phyloP scores from a whole-genome alignment of 1,140 invertebrate genomes.

The Cylas formicarius region DNA sequence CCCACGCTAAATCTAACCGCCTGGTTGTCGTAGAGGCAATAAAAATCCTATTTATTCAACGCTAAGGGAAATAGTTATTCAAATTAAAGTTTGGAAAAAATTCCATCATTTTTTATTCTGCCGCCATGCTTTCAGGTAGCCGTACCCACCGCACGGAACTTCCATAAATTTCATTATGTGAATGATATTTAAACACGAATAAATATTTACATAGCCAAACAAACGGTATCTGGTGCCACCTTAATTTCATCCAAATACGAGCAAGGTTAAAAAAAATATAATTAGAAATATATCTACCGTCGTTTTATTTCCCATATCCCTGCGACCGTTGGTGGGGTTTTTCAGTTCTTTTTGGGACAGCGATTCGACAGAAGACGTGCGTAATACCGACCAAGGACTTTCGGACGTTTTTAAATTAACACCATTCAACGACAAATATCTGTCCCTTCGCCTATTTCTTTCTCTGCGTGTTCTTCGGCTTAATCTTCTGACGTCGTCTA shows the following conservation, averaged over 20 bases:
- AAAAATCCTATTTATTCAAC: slow-evolving; percentile 5
- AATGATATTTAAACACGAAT: neutral
- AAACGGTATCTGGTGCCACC: neutral
- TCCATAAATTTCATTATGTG: neutral
- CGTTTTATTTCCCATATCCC: slow-evolving; percentile 12
- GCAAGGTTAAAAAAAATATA: slow-evolving; percentile 1
- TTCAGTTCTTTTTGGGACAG: slow-evolving; percentile 14
- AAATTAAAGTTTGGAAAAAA: slow-evolving; percentile 9
- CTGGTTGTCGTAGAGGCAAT: too few relatives aligned
- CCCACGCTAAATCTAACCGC: too few relatives aligned
- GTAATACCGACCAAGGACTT: slow-evolving; percentile 15
- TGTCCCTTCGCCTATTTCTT: slow-evolving; percentile 34
- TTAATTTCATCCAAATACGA: neutral
- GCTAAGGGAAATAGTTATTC: slow-evolving; percentile 4
- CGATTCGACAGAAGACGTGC: slow-evolving; percentile 17
- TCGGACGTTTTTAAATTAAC: slow-evolving; percentile 19
- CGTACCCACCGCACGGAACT: neutral
- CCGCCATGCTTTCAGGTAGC: neutral
- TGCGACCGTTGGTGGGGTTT: slow-evolving; percentile 11
- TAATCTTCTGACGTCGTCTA: slow-evolving; percentile 17
- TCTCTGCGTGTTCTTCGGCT: slow-evolving; percentile 33
- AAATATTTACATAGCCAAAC: neutral
- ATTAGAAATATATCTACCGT: slow-evolving; percentile 14
- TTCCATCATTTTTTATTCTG: too few relatives aligned
- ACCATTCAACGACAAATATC: slow-evolving; percentile 29